A percentile compares a stretch with the other conserved stretches of the same genome.
Conservation (phyloP, 2,797 vertebrate species). For the Premnoplex brunnescens region DNA sequence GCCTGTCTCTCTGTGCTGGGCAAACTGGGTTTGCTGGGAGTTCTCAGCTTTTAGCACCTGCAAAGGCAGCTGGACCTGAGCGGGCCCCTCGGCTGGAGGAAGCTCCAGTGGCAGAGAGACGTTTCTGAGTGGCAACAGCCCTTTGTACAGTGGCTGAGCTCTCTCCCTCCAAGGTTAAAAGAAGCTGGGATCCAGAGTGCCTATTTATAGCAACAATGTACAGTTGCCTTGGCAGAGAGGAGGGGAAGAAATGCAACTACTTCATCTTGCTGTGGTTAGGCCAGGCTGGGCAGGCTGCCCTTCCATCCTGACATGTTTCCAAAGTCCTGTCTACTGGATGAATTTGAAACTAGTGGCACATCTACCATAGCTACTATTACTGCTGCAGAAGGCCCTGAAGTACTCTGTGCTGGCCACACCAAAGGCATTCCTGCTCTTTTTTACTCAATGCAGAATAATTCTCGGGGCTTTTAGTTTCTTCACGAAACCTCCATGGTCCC, state of each 20-base stretch:
- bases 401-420: not conserved
- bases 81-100: not conserved
- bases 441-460: not conserved
- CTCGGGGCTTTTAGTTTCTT: not conserved
- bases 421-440: not conserved
- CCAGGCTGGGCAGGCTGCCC: conserved; percentile 21
- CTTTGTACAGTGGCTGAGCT: not conserved
- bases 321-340: not conserved
- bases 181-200: not conserved
- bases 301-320: not conserved
- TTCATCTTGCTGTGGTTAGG: not conserved
- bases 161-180: conserved; percentile 42
- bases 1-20: not conserved
- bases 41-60: not conserved
- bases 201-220: conserved; percentile 60
- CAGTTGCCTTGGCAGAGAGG: conserved; percentile 39
- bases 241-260: conserved; percentile 31
- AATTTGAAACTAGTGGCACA: not conserved
- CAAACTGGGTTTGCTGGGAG: not conserved
- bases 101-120: not conserved
- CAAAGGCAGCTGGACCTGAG: not conserved
- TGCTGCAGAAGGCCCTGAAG: not conserved
- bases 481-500: not conserved
- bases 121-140: not conserved
- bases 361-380: not conserved